Evolutionary conservation across 2,797 vertebrate genomes (phyloP), one percentile per base, ranked within the genome.

Genomic region (Morus bassanus): DNA sequence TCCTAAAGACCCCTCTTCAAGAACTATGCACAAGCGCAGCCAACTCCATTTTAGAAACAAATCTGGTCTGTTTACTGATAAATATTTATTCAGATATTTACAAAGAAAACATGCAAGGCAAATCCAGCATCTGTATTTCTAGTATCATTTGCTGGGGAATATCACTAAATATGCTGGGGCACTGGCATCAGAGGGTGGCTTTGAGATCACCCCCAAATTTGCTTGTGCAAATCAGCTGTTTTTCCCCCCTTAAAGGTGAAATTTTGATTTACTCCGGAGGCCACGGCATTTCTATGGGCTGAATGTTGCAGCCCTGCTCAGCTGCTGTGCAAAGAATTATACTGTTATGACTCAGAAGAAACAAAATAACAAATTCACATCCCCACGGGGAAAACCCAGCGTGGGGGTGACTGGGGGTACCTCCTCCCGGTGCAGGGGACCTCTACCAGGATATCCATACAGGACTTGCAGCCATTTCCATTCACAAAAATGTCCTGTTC

Each of bases 71-170:
- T 95, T 95, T 95, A 96, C 88, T 72, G 91, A 37, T 94, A 96
- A 96, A 95, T 86, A 95, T 95, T 96, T 95, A 88, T 94, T 50
- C 81, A 79, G 54, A 25, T 82, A 91, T 91, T 95, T 88, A 92
- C 91, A 64, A 56, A 51, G 56, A 72, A 91, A 82, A 92, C 89
- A 94, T 80, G 91, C 94, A 96, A 96, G 93, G 87, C 68, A 84
- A 95, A 77, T 30, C 60, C 72, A 83, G 24, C 88, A 75, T 91
- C 68, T 96, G 92, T 60, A 80, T 83, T 95, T 93, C 85, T 14
- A 51, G 37, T 31, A 81, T 21, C 6, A 13, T 82, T 64, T 5
- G 2, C 46, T 0, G 3, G 31, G 87, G 41, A 83, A 18, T 22
- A 73, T 50, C 77, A 25, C 41, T 13, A 18, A 82, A 31, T 8